Conservation (phyloP, 2,888 invertebrate species). For the Clivina fossor region DNA sequence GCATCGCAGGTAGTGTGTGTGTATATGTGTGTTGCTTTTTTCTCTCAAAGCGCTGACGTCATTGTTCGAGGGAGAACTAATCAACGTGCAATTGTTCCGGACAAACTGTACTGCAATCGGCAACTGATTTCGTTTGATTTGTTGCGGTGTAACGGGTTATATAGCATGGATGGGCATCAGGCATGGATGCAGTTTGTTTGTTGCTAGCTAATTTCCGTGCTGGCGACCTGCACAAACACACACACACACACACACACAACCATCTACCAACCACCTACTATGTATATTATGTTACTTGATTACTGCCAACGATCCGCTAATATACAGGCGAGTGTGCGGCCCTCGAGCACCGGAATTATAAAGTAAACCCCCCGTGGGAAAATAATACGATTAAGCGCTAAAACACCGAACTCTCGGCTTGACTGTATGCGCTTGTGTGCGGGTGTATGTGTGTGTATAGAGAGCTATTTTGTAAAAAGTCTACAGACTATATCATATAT, state of each 20-base stretch:
- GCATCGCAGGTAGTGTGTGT: constrained; percentile 27
- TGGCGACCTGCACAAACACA: constrained; percentile 9
- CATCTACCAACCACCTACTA: constrained; percentile 24
- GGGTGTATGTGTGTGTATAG: neutral
- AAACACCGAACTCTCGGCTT: neutral
- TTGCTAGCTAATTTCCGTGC: constrained; percentile 30
- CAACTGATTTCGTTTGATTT: constrained; percentile 34
- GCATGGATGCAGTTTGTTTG: constrained; percentile 30
- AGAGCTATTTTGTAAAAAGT: constrained; percentile 2
- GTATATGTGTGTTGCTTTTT: too few species aligned
- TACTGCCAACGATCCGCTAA: constrained; percentile 32
- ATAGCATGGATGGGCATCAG: too few species aligned
- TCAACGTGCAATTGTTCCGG: constrained; percentile 31
- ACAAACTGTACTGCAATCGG: constrained; percentile 31
- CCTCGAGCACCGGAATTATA: constrained; percentile 20
- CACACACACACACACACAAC: neutral
- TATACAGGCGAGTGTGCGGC: constrained; percentile 7
- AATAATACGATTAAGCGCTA: constrained; percentile 28
- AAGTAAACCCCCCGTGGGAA: constrained; percentile 33
- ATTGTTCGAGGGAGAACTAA: constrained; percentile 32
- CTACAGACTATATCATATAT: constrained; percentile 13
- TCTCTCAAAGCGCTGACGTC: constrained; percentile 27
- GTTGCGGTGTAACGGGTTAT: constrained; percentile 31
- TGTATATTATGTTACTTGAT: constrained; percentile 33
- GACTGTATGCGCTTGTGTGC: neutral